Conservation (phyloP, 2,797 vertebrate genomes). For the Helicolenus hilgendorfi region DNA sequence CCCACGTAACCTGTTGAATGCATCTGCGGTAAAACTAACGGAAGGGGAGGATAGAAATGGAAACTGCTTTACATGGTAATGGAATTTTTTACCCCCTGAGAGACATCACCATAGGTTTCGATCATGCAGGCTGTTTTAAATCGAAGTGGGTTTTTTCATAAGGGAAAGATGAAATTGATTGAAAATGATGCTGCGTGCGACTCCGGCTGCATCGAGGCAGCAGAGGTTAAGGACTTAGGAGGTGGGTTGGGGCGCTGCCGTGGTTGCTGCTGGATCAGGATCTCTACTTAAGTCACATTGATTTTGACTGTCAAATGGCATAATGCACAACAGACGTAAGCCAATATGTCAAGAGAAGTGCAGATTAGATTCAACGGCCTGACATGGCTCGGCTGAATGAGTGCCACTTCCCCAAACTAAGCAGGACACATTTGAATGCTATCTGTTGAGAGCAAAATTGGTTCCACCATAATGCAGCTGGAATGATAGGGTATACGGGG, state of each 20-base stretch:
- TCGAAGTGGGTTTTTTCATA: slow-evolving; percentile 29
- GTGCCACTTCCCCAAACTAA: slow-evolving; percentile 71
- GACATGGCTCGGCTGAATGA: slow-evolving; percentile 65
- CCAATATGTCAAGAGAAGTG: slow-evolving; percentile 59
- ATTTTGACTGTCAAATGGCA: slow-evolving; percentile 83
- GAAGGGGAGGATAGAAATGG: slow-evolving; percentile 23
- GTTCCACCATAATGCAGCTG: neutral
- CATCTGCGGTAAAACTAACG: slow-evolving; percentile 47
- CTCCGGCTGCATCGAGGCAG: neutral
- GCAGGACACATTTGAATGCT: slow-evolving; percentile 68
- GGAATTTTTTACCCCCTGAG: slow-evolving; percentile 55
- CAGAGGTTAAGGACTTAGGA: slow-evolving; percentile 31
- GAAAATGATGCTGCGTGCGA: slow-evolving; percentile 50
- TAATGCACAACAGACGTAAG: slow-evolving; percentile 59
- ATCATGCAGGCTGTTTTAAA: slow-evolving; percentile 53
- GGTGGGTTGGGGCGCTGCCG: neutral
- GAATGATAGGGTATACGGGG: slow-evolving; percentile 3
- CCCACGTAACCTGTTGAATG: slow-evolving; percentile 34
- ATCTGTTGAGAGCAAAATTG: slow-evolving; percentile 28
- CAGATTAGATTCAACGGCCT: slow-evolving; percentile 74
- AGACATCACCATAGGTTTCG: slow-evolving; percentile 27
- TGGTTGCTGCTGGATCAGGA: slow-evolving; percentile 63
- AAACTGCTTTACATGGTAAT: slow-evolving; percentile 74
- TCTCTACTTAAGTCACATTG: slow-evolving; percentile 77
- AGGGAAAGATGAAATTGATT: slow-evolving; percentile 71